phyloP scores from a whole-genome alignment of 2,888 invertebrate genomes.

The Plusia festucae region DNA sequence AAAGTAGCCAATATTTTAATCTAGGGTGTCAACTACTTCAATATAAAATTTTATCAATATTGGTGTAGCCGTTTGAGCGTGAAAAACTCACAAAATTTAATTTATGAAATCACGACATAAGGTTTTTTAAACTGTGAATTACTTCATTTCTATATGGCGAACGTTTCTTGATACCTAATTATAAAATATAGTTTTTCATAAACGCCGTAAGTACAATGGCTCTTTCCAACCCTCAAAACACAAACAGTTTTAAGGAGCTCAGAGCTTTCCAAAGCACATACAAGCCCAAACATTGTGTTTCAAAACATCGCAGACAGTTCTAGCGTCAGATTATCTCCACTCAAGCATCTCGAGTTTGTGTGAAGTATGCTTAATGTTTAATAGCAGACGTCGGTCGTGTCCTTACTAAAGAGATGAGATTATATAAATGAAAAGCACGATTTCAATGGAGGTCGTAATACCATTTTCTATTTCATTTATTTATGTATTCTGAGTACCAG shows the following conservation, averaged over 20 bases:
- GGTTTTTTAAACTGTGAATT: no score
- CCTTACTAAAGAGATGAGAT: slow-evolving; percentile 57
- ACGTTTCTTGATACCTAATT: no score
- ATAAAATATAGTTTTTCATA: no score
- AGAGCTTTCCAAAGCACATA: slow-evolving; percentile 36
- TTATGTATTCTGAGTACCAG: slow-evolving; percentile 46
- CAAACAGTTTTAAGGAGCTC: slow-evolving; percentile 26
- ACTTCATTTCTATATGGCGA: no score
- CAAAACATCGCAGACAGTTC: slow-evolving; percentile 33
- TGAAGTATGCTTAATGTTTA: slow-evolving; percentile 58
- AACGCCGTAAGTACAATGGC: background rate
- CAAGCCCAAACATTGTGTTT: slow-evolving; percentile 41
- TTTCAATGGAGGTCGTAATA: slow-evolving; percentile 57
- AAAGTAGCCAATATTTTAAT: no score
- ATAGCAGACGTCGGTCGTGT: slow-evolving; percentile 70
- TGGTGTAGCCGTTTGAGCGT: no score
- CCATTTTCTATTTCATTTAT: slow-evolving; percentile 49
- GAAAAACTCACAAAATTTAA: no score
- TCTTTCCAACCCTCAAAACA: background rate
- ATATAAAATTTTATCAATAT: no score
- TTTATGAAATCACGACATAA: no score
- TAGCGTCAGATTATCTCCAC: slow-evolving; percentile 49
- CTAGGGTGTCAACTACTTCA: no score
- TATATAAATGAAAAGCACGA: slow-evolving; percentile 60
- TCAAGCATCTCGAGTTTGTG: slow-evolving; percentile 39